A percentile compares a stretch with the other conserved stretches of the same genome.
These are phyloP conservation scores for Drosophila sulfurigaster DNA, from an alignment of 1,140 invertebrate genomes.

Conservation along the genomic window DNA sequence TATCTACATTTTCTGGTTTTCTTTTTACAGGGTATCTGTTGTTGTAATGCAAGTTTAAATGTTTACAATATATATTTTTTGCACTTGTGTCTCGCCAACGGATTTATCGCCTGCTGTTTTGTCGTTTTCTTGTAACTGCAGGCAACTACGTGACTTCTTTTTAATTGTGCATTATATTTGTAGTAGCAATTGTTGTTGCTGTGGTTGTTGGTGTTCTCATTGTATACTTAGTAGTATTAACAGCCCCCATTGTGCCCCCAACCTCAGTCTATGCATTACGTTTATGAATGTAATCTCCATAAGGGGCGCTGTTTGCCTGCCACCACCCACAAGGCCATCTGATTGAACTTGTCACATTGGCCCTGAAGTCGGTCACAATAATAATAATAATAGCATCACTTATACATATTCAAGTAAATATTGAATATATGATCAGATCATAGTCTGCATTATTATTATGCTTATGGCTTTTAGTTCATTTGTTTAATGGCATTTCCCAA, in stretches of 20 bases:
- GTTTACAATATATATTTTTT: slow-evolving; percentile 19
- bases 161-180: slow-evolving; percentile 53
- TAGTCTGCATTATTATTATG: slow-evolving; percentile 66
- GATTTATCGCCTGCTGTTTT: slow-evolving; percentile 43
- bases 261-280: slow-evolving; percentile 8
- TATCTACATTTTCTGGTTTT: too few species aligned
- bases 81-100: slow-evolving; percentile 20
- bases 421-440: slow-evolving; percentile 38
- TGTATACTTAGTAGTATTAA: slow-evolving; percentile 19
- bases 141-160: slow-evolving; percentile 71
- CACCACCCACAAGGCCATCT: slow-evolving; percentile 50
- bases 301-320: slow-evolving; percentile 51
- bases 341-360: slow-evolving; percentile 69
- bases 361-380: slow-evolving; percentile 70
- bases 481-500: slow-evolving; percentile 67
- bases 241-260: not conserved
- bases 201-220: not conserved
- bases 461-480: slow-evolving; percentile 76
- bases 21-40: slow-evolving; percentile 15
- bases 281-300: slow-evolving; percentile 71
- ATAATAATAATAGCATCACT: slow-evolving; percentile 22
- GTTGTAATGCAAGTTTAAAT: slow-evolving; percentile 15
- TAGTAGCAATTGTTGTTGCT: slow-evolving; percentile 9
- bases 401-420: not conserved
- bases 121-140: slow-evolving; percentile 28